phyloP scores from a whole-genome alignment of 2,113 vertebrate genomes.

The Cyanistes caeruleus region DNA sequence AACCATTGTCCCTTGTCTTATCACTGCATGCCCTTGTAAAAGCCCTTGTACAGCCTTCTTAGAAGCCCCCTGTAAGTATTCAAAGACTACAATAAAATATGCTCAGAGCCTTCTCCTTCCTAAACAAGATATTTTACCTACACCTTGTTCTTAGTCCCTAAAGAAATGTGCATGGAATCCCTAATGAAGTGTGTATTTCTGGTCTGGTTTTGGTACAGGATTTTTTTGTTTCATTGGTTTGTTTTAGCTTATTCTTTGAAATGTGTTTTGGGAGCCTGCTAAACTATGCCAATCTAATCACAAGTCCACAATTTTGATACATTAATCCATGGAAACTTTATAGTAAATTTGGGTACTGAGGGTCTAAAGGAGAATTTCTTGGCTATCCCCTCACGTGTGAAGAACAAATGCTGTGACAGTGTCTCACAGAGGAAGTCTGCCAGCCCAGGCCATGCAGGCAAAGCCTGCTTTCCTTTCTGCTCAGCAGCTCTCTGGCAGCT shows the following conservation, averaged over 20 bases:
- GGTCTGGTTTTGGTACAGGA: fast-evolving
- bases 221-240: background rate
- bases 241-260: background rate
- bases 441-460: background rate
- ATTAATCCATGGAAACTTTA: background rate
- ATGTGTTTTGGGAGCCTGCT: background rate
- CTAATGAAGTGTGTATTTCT: background rate
- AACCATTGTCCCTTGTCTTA: background rate
- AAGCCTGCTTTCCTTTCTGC: background rate
- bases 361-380: background rate
- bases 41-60: background rate
- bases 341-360: background rate
- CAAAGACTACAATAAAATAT: background rate
- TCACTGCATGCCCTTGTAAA: background rate
- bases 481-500: background rate
- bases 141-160: background rate
- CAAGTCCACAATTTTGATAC: background rate
- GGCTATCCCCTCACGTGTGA: background rate
- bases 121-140: background rate
- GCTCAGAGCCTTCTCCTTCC: background rate
- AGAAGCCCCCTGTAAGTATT: background rate
- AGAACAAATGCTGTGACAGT: background rate
- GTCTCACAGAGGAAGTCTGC: background rate
- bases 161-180: background rate
- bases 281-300: background rate